Evolutionary conservation across 2,797 vertebrate species (phyloP), one percentile per base, ranked within the genome.

Genomic region (Pipistrellus pipistrellus): DNA sequence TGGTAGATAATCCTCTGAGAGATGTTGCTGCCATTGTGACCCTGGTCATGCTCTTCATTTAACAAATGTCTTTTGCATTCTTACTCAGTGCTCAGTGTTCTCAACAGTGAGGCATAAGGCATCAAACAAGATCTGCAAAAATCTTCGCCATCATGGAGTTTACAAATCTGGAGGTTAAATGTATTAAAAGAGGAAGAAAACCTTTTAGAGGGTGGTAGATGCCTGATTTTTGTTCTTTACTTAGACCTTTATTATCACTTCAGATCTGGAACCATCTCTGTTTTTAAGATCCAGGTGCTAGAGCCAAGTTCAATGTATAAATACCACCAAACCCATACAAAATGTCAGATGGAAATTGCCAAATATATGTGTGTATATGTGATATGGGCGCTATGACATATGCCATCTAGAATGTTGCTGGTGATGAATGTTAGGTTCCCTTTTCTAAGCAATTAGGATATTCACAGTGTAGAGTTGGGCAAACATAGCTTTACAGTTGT

Each of bases 121-220:
- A 86, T 10, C 3, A 25, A 91, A 59, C 1, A 55, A 44, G 14
- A 21, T 62, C 20, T n/a, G 14, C n/a, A 68, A 44, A 17, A 35
- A 55, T 41, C 3, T 3, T 11, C 44, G 11, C 12, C 20, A 4
- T 85, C 38, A 3, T 0, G 5, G 18, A 1, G 2, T 14, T 64
- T 78, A 71, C 13, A 64, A 69, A 21, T 32, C 27, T 64, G 51
- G 14, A 88, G 44, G 44, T 35, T 44, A 48, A 48, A 25, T 55
- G 4, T 38, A 51, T 53, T 51, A 6, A 27, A 41, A 66, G 41
- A 38, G 35, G 23, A 76, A 46, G 10, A 32, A 6, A 17, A 46
- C 3, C 23, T 81, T 48, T 92, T 17, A 91, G 25, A 25, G 13
- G 25, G n/a, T n/a, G 38, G 8, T n/a, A n/a, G 23, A 55, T 30